Evolutionary conservation across 1,140 invertebrate species (phyloP), one percentile per base, ranked within the genome.

Genomic region (Panulirus ornatus): DNA sequence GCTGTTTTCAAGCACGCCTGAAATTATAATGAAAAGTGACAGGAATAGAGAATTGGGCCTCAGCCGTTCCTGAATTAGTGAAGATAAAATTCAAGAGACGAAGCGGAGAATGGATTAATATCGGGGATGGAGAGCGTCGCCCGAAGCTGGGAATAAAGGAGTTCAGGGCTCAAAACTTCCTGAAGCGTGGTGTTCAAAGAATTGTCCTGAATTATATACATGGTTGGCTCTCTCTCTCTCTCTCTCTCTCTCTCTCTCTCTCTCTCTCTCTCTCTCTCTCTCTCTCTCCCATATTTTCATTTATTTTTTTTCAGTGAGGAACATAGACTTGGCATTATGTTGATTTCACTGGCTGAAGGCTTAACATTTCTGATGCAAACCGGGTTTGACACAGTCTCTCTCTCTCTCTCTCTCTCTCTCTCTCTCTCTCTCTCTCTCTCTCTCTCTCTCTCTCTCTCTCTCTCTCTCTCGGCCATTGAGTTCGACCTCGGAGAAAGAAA

Each of bases 191-290:
- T 34, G 34, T 73, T 1, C 30, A 73, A 2, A 8, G 14, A 34
- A 9, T 58, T 6, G 30, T 19, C 27, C 3, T 73, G 11, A 34
- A 14, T 34, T 34, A 40, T 73, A 73, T 11, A 73, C 34, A n/a
- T n/a, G n/a, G n/a, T n/a, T n/a, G n/a, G n/a, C n/a, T n/a, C n/a
- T n/a, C n/a, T 9, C 9, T 58, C 22, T 22, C 51, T 58, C 51
- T 58, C 51, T 58, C 51, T 58, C 51, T 58, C 51, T 58, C 51
- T 58, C 51, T 58, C 51, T 58, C 51, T 58, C 51, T 58, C 51
- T 58, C 51, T 58, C 51, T 58, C n/a, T n/a, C n/a, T n/a, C n/a
- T n/a, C n/a, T n/a, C n/a, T n/a, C n/a, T n/a, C n/a, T n/a, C n/a
- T n/a, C n/a, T n/a, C n/a, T n/a, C n/a, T n/a, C n/a, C n/a, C n/a